Percentiles rank a stretch among this genome's conserved stretches.
These are phyloP conservation scores for Montipora sp. DNA, from an alignment of 64 coral and sea anemone species.

Conservation along the genomic window DNA sequence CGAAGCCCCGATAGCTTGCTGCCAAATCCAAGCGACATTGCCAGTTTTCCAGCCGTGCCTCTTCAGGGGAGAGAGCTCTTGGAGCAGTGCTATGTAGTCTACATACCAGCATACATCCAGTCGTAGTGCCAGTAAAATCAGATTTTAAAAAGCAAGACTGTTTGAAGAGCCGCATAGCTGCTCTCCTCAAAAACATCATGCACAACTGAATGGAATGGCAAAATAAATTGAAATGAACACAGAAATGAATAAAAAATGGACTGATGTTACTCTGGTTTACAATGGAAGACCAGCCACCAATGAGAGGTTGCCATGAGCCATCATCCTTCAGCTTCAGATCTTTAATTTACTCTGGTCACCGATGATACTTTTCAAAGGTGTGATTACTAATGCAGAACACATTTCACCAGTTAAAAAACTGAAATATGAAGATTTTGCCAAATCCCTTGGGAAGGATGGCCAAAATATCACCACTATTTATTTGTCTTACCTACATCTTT, in stretches of 20 bases:
- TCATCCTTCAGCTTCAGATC: too few relatives aligned
- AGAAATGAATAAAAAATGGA: neutral
- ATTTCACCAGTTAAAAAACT: too few relatives aligned
- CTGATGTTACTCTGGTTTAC: too few relatives aligned
- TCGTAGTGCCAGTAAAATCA: neutral
- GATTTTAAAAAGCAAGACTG: neutral
- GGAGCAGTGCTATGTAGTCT: neutral
- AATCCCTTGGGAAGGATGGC: too few relatives aligned
- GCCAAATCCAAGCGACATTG: conserved; percentile 77
- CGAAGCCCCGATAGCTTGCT: conserved; percentile 75
- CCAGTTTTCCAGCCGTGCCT: conserved; percentile 58
- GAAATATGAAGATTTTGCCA: too few relatives aligned
- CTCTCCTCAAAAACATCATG: neutral
- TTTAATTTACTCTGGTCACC: too few relatives aligned
- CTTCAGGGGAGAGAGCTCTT: neutral
- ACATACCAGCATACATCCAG: neutral
- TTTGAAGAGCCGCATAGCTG: neutral
- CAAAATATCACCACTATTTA: too few relatives aligned
- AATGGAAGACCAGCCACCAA: too few relatives aligned
- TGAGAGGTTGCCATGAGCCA: too few relatives aligned
- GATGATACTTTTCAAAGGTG: too few relatives aligned
- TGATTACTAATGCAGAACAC: too few relatives aligned
- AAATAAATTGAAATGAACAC: neutral
- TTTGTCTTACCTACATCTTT: too few relatives aligned
- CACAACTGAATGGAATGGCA: neutral